Evolutionary conservation across 1,140 invertebrate species (phyloP), one percentile per base, ranked within the genome.

Genomic region (Manduca sexta): DNA sequence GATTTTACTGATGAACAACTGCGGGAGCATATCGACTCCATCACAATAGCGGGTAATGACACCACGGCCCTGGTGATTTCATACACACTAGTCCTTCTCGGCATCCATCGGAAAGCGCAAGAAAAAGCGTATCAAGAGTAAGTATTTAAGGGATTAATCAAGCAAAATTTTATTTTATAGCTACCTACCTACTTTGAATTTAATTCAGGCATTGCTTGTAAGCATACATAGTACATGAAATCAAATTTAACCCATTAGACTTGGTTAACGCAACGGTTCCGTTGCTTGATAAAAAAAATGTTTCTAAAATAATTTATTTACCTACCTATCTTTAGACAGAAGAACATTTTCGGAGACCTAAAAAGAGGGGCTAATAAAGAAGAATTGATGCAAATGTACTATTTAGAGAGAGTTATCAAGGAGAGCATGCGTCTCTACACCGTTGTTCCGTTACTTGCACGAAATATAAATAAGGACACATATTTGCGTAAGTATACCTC

Each of bases 21-120:
- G 16, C 77, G 90, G 11, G 92, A 93, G 64, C 92, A 93, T 81
- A 91, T 93, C 7, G 92, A 94, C 59, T 93, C 92, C 0, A 93
- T 94, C 61, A 93, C 91, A 53, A 90, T 92, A 56, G 90, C 90
- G 79, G 93, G 92, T 8, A 93, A 93, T 64, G 93, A 94, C 65
- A 95, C 93, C 31, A 93, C 93, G 0, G 89, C 91, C 0, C 72
- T 88, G 1, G 89, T 87, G 0, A 86, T 90, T 18, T 75, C 81
- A 29, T 93, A 90, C 81, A 86, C 87, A 0, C 60, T 93, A 1
- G 86, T 90, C 12, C 75, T 91, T 15, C 69, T 94, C 1, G 91
- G 89, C 0, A 76, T 62, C 33, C 77, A 92, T 68, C 89, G 89
- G 7, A 87, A 92, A 33, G 84, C 87, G 52, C 91, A 93, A 80